Evolutionary conservation across 1,140 invertebrate genomes (phyloP).

Genomic region (Formica selysi): DNA sequence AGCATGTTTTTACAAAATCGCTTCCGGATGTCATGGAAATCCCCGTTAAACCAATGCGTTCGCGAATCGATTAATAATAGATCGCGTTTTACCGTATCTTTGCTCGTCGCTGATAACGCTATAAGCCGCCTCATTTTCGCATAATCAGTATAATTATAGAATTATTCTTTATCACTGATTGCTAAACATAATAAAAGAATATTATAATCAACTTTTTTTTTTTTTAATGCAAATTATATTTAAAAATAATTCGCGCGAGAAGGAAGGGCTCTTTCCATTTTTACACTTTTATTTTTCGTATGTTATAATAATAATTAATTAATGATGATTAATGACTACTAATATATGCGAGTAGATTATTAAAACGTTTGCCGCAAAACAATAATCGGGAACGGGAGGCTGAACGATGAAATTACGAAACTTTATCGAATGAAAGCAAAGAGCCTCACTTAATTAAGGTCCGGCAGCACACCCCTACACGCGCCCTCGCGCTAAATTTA

Average conservation of each 20-base stretch:
- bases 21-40: constrained; percentile 22
- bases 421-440: constrained; percentile 51
- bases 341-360: not conserved
- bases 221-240: not conserved
- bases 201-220: not conserved
- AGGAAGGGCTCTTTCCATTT: no score
- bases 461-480: constrained; percentile 29
- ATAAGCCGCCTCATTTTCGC: not conserved
- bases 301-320: constrained; percentile 22
- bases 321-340: not conserved
- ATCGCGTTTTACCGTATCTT: not conserved
- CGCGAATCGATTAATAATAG: constrained; percentile 23
- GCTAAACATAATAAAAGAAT: not conserved
- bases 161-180: not conserved
- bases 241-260: not conserved
- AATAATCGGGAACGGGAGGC: constrained; percentile 41
- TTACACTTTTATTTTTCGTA: not conserved
- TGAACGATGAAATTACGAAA: constrained; percentile 46
- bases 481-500: constrained; percentile 47
- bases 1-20: constrained; percentile 39
- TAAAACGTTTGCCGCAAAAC: constrained; percentile 5
- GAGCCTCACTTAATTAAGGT: constrained; percentile 45
- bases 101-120: not conserved
- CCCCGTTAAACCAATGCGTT: not conserved
- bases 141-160: not conserved